Percentiles rank a stretch among this genome's conserved stretches.
These are phyloP conservation scores for Penaeus vannamei DNA, from an alignment of 1,140 invertebrate species.

Conservation along the genomic window DNA sequence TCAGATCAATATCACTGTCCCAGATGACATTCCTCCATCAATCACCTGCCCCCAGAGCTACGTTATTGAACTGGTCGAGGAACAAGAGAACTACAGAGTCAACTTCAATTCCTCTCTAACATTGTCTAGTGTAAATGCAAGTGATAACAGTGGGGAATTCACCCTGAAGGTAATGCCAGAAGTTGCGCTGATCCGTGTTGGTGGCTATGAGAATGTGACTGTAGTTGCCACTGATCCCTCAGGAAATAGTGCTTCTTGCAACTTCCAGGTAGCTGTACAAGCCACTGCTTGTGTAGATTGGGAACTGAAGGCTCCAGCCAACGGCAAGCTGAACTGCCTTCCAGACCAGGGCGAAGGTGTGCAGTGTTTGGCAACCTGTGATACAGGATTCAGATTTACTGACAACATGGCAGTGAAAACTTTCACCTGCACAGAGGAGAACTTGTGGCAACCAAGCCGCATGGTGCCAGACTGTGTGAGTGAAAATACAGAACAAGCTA, in stretches of 20 bases:
- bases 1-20: conserved; percentile 94
- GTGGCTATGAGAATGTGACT: conserved; percentile 95
- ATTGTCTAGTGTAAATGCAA: conserved; percentile 89
- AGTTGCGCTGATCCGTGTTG: conserved; percentile 87
- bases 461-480: conserved; percentile 95
- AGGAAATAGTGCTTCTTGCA: conserved; percentile 90
- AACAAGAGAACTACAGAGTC: conserved; percentile 90
- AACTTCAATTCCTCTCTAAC: conserved; percentile 93
- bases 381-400: conserved; percentile 90
- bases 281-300: conserved; percentile 94
- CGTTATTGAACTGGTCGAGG: conserved; percentile 91
- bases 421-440: conserved; percentile 85
- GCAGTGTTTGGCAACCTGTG: conserved; percentile 92
- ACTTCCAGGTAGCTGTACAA: conserved; percentile 95
- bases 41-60: conserved; percentile 96
- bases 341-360: conserved; percentile 78
- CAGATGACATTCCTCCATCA: conserved; percentile 90
- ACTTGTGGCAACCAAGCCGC: conserved; percentile 84
- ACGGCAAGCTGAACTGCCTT: conserved; percentile 90
- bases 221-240: conserved; percentile 90
- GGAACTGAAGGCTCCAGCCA: conserved; percentile 89
- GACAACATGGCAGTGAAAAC: conserved; percentile 90
- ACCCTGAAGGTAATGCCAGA: conserved; percentile 85
- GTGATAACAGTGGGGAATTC: conserved; percentile 86
- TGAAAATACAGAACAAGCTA: conserved; percentile 92